A percentile compares a stretch with the other conserved stretches of the same genome.
phyloP scores from a whole-genome alignment of 2,113 vertebrate genomes.

The Probosciger aterrimus region DNA sequence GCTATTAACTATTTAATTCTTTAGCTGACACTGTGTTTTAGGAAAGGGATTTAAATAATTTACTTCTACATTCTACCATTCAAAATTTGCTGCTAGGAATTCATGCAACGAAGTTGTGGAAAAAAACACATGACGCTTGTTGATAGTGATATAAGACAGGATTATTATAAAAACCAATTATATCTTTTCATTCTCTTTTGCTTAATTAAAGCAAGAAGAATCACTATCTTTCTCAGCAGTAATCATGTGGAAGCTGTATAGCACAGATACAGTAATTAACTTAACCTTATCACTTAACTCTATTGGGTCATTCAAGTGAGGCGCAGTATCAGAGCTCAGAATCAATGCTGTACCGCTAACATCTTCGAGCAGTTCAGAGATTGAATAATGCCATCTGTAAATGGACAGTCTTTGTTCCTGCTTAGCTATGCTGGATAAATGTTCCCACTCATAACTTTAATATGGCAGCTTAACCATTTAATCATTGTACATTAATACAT shows the following conservation, averaged over 20 bases:
- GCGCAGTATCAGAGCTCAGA: conserved; percentile 75
- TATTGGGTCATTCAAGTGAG: conserved; percentile 83
- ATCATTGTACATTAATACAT: conserved; percentile 75
- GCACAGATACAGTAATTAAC: conserved; percentile 89
- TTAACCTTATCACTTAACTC: conserved; percentile 92
- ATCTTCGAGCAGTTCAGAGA: conserved; percentile 45
- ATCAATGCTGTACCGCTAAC: conserved; percentile 60
- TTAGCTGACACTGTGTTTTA: conserved; percentile 32
- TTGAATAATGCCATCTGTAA: conserved; percentile 63
- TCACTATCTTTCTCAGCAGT: conserved; percentile 84
- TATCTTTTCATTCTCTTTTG: conserved; percentile 88
- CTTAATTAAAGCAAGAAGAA: conserved; percentile 93
- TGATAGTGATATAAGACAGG: conserved; percentile 70
- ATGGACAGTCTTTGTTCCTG: conserved; percentile 64
- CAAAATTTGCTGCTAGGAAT: conserved; percentile 49
- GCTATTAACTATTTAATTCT: conserved; percentile 58
- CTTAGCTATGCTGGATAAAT: conserved; percentile 54
- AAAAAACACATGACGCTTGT: conserved; percentile 43
- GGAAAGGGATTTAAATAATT: conserved; percentile 23
- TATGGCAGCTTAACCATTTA: conserved; percentile 75
- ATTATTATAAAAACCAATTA: conserved; percentile 81
- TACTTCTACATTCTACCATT: conserved; percentile 9
- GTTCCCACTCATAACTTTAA: conserved; percentile 57
- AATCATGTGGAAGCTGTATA: conserved; percentile 85
- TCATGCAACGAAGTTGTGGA: conserved; percentile 45